Evolutionary conservation across 2,888 invertebrate genomes (phyloP), one percentile per base, ranked within the genome.

Genomic region (Drosophila subquinaria): DNA sequence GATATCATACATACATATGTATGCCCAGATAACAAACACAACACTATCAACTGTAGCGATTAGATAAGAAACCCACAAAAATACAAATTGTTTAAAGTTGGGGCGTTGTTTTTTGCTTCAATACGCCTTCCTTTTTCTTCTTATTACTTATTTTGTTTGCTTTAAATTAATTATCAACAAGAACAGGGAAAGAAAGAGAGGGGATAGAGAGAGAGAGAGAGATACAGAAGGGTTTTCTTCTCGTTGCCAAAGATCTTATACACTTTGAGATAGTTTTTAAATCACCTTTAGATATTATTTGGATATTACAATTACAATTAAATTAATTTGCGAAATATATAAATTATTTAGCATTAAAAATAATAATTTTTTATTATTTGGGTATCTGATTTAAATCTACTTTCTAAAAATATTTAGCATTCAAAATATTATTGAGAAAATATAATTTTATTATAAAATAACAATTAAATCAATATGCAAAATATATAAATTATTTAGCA

Each of bases 21-120:
- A 65, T 76, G 66, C 27, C 48, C 60, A 78, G 83, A 84, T 84
- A 84, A 81, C 73, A 87, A 84, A 89, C 78, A 83, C 74, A 75
- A 66, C 74, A 78, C 64, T 59, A 59, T 48, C 48, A 63, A 56
- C 23, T 5, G 0, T 27, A 27, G 42, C 43, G 78, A 84, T 84
- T 81, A 84, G 84, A 84, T 84, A 84, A 83, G 72, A 27, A 38
- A 47, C 11, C n/a, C 40, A 51, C 72, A 76, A 52, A 43, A 47
- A 20, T 20, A 20, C 20, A 20, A 20, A 64, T 30, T 52, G 43
- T 68, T 68, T 75, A 73, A 74, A 64, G 60, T 72, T 60, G 53
- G 50, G 51, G 51, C 66, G 59, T 76, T 55, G 48, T 55, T 63
- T 45, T 13, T 35, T 20, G 42, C 55, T 53, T 53, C 53, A 52